Evolutionary conservation across 37 sponge, comb jelly and placozoan species (phyloP), one percentile per base, ranked within the genome.

Genomic region (Spongilla lacustris): DNA sequence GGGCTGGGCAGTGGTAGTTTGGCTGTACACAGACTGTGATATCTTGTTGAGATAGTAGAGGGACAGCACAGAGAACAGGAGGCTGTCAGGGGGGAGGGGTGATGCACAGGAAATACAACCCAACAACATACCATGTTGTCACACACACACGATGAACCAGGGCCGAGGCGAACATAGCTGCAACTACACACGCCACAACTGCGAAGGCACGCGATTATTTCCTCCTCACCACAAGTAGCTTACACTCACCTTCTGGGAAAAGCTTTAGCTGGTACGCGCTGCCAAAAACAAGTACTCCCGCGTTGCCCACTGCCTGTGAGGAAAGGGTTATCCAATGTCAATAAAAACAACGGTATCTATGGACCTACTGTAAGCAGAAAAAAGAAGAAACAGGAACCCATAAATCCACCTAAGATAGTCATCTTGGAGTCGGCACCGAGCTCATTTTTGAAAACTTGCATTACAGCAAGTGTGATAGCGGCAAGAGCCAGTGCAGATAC

Each of bases 21-120:
- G 9, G 46, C 81, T 67, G 46, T 91, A 89, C 2, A 75, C 34
- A 14, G 95, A 75, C 11, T 83, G 88, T 13, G 95, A 91, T 26
- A 96, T 82, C 67, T 68, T 79, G 80, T 96, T 96, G 26, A 96
- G 66, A 66, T 83, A 93, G 83, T 96, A 96, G 73, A 96, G 83
- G 29, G 91, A 83, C 31, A 88, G 82, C 67, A 96, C 49, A 22
- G 95, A 96, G 58, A 96, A 93, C 38, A 96, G 69, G 27, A 96
- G 21, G 36, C 95, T 95, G 68, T n/a, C n/a, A 2, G 68, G 25
- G 68, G 28, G 24, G 72, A 22, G 21, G 1, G 58, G 36, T 30
- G n/a, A 14, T 13, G 25, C 22, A 19, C 26, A 41, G 0, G 23
- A 5, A 38, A 17, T 0, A 73, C 10, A 71, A 19, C 50, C 50